Conservation (phyloP, 2,113 vertebrate genomes). For the Setophaga kirtlandii region DNA sequence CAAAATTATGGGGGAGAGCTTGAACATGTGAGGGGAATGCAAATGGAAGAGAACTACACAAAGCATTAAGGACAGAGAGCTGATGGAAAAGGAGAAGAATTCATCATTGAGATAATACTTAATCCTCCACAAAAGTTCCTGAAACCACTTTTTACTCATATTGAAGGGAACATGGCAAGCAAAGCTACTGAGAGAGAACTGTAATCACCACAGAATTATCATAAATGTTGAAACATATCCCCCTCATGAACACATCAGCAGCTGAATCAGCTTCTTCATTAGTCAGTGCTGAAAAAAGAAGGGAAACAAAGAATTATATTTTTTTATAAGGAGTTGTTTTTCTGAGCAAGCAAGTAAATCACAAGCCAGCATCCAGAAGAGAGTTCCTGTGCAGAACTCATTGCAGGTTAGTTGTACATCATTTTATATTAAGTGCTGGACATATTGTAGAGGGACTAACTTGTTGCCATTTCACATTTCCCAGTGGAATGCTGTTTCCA, state of each 20-base stretch:
- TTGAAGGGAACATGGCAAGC: background rate
- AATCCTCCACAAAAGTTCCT: background rate
- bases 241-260: background rate
- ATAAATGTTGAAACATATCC: background rate
- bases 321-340: background rate
- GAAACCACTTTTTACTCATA: background rate
- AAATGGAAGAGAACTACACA: background rate
- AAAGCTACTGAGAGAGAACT: background rate
- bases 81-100: background rate
- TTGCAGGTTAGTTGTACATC: slow-evolving; percentile 48
- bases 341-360: background rate
- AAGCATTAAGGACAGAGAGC: background rate
- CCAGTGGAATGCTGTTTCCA: background rate
- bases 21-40: background rate
- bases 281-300: background rate
- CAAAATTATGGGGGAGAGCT: background rate
- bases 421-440: slow-evolving; percentile 35
- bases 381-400: background rate
- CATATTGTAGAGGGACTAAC: slow-evolving; percentile 1
- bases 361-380: background rate
- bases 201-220: background rate
- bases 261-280: background rate
- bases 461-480: slow-evolving; percentile 33
- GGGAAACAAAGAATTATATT: background rate
- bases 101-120: background rate